These are phyloP conservation scores for Anniella stebbinsi DNA, from an alignment of 2,797 vertebrate species.

Conservation along the genomic window DNA sequence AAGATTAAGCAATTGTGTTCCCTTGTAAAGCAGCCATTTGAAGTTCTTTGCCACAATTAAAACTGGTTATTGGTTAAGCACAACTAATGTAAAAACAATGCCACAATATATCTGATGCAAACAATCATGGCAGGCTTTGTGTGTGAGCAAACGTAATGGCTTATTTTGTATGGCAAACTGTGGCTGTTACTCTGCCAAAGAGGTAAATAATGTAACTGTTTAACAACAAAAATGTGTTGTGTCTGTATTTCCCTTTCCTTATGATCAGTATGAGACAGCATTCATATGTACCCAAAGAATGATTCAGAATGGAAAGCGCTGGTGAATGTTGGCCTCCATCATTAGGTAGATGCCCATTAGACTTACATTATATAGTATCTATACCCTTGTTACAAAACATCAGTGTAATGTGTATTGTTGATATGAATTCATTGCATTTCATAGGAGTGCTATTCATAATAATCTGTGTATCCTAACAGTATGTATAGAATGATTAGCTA, in stretches of 20 bases:
- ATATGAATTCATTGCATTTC: too few species aligned
- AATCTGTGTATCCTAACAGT: too few species aligned
- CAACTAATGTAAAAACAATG: not conserved
- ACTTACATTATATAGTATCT: not conserved
- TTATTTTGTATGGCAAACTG: not conserved
- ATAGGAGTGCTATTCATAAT: too few species aligned
- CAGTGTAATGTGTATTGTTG: too few species aligned
- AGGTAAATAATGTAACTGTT: not conserved
- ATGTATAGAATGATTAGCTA: too few species aligned
- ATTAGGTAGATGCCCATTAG: not conserved
- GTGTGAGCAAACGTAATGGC: not conserved
- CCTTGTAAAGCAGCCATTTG: not conserved
- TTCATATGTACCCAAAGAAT: not conserved
- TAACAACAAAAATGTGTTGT: not conserved
- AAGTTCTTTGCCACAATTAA: not conserved
- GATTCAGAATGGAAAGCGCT: slow-evolving; percentile 5
- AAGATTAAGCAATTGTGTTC: not conserved
- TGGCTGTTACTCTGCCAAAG: not conserved
- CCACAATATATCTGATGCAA: not conserved
- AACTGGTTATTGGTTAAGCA: not conserved
- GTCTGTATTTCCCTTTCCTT: not conserved
- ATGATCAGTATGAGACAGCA: not conserved
- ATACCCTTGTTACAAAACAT: too few species aligned
- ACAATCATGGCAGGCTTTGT: not conserved
- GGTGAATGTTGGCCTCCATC: not conserved